phyloP scores from a whole-genome alignment of 1,140 invertebrate species.

The Drosophila ogumai region DNA sequence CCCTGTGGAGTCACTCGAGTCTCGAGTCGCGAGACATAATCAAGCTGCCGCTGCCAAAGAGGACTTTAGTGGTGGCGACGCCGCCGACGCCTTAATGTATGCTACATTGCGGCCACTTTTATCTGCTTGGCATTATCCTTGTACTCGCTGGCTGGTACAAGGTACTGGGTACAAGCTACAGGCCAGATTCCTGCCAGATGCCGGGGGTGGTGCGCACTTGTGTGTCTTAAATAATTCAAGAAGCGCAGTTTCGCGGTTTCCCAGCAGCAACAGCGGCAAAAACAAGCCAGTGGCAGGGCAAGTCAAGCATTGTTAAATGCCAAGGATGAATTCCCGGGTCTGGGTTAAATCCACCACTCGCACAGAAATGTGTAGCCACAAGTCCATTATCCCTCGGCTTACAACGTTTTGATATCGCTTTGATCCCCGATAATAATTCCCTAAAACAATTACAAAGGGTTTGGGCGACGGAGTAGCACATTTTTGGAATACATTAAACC shows the following conservation, averaged over 20 bases:
- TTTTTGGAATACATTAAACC: slow-evolving; percentile 13
- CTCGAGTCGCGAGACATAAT: slow-evolving; percentile 67
- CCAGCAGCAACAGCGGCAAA: slow-evolving; percentile 35
- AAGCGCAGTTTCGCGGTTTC: slow-evolving; percentile 62
- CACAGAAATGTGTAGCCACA: slow-evolving; percentile 27
- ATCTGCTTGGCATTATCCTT: slow-evolving; percentile 69
- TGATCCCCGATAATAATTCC: slow-evolving; percentile 39
- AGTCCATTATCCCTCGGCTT: slow-evolving; percentile 45
- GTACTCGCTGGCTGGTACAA: slow-evolving; percentile 16
- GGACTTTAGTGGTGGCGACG: slow-evolving; percentile 40
- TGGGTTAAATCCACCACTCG: slow-evolving; percentile 42
- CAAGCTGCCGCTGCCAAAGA: slow-evolving; percentile 63
- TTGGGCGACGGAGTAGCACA: neutral
- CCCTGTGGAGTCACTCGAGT: slow-evolving; percentile 64
- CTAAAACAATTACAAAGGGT: slow-evolving; percentile 33
- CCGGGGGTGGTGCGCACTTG: slow-evolving; percentile 55
- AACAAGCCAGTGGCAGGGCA: slow-evolving; percentile 27
- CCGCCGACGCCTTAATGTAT: slow-evolving; percentile 71
- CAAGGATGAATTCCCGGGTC: slow-evolving; percentile 62
- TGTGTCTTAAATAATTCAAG: slow-evolving; percentile 79
- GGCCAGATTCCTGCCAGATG: neutral
- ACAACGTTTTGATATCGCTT: slow-evolving; percentile 43
- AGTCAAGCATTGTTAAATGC: slow-evolving; percentile 71
- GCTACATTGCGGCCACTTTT: slow-evolving; percentile 72
- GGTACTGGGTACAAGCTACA: neutral